A percentile compares a stretch with the other conserved stretches of the same genome.
These are phyloP conservation scores for Scelioninae gen. 1 DNA, from an alignment of 2,888 invertebrate species.

Conservation along the genomic window DNA sequence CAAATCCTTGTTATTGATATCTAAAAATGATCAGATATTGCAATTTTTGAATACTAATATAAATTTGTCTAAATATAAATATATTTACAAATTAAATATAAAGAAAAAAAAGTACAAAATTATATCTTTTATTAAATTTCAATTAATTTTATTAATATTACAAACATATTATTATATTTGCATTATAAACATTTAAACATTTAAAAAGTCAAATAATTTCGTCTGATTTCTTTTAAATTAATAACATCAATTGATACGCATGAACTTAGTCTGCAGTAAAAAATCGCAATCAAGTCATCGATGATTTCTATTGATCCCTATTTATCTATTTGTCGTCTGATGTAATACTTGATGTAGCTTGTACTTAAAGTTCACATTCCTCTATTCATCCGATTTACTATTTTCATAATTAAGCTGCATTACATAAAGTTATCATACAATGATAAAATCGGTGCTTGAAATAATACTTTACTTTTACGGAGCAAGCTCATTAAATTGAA, in stretches of 20 bases:
- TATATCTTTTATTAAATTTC: no score
- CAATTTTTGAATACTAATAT: no score
- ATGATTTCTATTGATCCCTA: slow-evolving; percentile 16
- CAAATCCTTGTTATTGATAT: no score
- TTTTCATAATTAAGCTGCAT: neutral
- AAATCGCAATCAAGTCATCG: neutral
- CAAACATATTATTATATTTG: no score
- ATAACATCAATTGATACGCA: no score
- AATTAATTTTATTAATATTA: no score
- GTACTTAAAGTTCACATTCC: slow-evolving; percentile 11
- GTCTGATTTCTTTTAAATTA: neutral
- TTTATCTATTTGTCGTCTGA: slow-evolving; percentile 5
- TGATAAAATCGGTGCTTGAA: neutral
- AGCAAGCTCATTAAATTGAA: neutral
- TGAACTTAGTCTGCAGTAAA: neutral
- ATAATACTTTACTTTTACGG: no score
- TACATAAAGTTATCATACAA: neutral
- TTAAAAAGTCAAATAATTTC: neutral
- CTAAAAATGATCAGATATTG: no score
- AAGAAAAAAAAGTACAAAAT: no score
- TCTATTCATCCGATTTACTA: neutral
- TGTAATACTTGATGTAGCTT: slow-evolving; percentile 7
- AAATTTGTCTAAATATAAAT: no score
- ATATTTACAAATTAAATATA: no score
- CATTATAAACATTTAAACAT: no score